These are phyloP conservation scores for Chauna torquata DNA, from an alignment of 2,113 vertebrate genomes.

Conservation along the genomic window DNA sequence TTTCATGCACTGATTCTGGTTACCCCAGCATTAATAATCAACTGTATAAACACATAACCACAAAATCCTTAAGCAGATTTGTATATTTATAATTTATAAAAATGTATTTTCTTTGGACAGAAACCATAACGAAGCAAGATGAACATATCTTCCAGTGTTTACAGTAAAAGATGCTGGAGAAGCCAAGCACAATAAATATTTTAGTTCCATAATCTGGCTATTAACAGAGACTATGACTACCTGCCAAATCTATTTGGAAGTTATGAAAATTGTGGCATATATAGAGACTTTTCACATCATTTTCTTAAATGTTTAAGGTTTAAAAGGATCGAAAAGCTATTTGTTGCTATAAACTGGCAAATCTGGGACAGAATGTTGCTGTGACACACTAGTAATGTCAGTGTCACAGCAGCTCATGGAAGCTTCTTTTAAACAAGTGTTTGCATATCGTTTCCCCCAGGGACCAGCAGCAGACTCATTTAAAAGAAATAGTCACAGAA, in stretches of 20 bases:
- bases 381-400: not conserved
- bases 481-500: conserved; percentile 5
- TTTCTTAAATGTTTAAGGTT: conserved; percentile 9
- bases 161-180: conserved; percentile 23
- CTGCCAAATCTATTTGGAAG: not conserved
- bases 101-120: conserved; percentile 55
- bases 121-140: conserved; percentile 17
- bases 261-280: not conserved
- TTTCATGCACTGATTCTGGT: conserved; percentile 19
- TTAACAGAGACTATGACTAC: conserved; percentile 22
- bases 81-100: conserved; percentile 66
- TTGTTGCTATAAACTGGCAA: not conserved
- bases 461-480: not conserved
- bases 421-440: not conserved
- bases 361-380: not conserved
- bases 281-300: not conserved
- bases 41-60: conserved; percentile 30
- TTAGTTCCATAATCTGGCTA: conserved; percentile 31
- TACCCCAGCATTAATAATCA: conserved; percentile 38
- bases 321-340: not conserved
- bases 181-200: conserved; percentile 54
- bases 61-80: conserved; percentile 51
- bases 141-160: conserved; percentile 18
- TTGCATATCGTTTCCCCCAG: not conserved
- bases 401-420: not conserved